A percentile compares a stretch with the other conserved stretches of the same genome.
phyloP scores from a whole-genome alignment of 2,888 invertebrate species.

The Conus canariensis region DNA sequence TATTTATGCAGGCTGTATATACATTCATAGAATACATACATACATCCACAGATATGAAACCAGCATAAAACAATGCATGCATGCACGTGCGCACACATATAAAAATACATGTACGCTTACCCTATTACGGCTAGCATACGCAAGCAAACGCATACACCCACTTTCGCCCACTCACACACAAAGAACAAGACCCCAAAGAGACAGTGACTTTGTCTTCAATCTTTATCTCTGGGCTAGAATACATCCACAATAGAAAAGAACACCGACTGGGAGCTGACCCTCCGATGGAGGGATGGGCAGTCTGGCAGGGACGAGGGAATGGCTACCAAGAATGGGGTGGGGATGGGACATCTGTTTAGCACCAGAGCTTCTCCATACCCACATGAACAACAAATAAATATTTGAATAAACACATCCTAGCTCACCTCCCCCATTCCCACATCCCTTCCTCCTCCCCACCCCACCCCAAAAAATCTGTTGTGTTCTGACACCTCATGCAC shows the following conservation, averaged over 20 bases:
- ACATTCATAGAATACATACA: too few relatives aligned
- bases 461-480: neutral
- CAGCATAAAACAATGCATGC: too few relatives aligned
- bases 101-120: neutral
- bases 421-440: too few relatives aligned
- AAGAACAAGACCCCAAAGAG: slow-evolving; percentile 18
- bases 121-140: neutral
- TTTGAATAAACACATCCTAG: neutral
- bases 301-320: neutral
- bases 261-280: slow-evolving; percentile 7
- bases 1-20: too few relatives aligned
- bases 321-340: slow-evolving; percentile 5
- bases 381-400: neutral
- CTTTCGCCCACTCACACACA: neutral
- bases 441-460: neutral
- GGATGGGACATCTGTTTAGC: slow-evolving; percentile 35
- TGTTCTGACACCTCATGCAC: neutral
- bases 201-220: slow-evolving; percentile 20
- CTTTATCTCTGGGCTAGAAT: slow-evolving; percentile 43
- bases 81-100: neutral
- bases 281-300: neutral
- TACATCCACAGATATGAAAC: too few relatives aligned
- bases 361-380: slow-evolving; percentile 32
- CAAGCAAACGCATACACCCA: neutral
- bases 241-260: slow-evolving; percentile 42